phyloP scores from a whole-genome alignment of 2,113 vertebrate genomes.

The Triplophysa rosa region DNA sequence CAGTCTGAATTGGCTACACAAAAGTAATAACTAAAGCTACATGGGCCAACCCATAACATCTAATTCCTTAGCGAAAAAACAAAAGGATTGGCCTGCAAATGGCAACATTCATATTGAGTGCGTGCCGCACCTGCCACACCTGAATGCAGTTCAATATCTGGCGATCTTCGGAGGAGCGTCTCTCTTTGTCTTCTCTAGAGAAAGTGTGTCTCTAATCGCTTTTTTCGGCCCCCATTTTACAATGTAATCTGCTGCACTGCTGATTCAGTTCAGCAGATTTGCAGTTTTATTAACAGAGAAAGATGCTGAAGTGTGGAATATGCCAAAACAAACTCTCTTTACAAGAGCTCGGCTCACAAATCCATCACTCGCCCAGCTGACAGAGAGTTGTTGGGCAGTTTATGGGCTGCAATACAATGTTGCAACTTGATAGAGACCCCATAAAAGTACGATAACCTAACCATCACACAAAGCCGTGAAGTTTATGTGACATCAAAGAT shows the following conservation, averaged over 20 bases:
- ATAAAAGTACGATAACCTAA: slow-evolving; percentile 42
- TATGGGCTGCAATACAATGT: slow-evolving; percentile 23
- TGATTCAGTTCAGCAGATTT: slow-evolving; percentile 50
- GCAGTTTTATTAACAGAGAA: slow-evolving; percentile 50
- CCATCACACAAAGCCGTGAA: slow-evolving; percentile 21
- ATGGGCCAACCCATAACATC: background rate
- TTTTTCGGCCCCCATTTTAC: slow-evolving; percentile 42
- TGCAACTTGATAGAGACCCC: slow-evolving; percentile 31
- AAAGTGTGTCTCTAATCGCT: slow-evolving; percentile 44
- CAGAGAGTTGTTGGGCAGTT: slow-evolving; percentile 22
- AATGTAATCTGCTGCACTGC: slow-evolving; percentile 41
- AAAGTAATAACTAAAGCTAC: background rate
- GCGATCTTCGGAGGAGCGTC: slow-evolving; percentile 12
- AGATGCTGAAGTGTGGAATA: slow-evolving; percentile 47
- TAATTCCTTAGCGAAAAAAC: background rate
- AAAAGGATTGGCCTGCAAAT: background rate
- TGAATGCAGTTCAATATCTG: slow-evolving; percentile 10
- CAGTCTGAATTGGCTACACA: too few species aligned
- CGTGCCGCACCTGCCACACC: slow-evolving; percentile 11
- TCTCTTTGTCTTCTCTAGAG: slow-evolving; percentile 38
- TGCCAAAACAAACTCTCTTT: slow-evolving; percentile 43
- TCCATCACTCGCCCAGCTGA: slow-evolving; percentile 26
- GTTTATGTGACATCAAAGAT: slow-evolving; percentile 49
- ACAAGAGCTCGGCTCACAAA: slow-evolving; percentile 14
- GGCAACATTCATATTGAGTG: background rate